These are phyloP conservation scores for Charina bottae DNA, from an alignment of 2,113 vertebrate genomes.

Conservation along the genomic window DNA sequence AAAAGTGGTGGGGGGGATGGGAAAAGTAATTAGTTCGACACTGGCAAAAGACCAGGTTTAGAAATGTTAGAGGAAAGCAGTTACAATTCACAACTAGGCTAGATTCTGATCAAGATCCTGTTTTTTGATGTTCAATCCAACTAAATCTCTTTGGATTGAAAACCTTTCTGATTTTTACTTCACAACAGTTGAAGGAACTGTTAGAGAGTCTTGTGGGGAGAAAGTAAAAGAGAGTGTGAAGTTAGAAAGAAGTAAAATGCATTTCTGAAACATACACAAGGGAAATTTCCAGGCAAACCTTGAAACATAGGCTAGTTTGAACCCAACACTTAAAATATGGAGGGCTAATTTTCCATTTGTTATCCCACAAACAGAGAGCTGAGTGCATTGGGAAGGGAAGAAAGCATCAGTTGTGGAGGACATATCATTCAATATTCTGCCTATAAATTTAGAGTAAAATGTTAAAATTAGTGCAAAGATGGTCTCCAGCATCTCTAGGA, in stretches of 20 bases:
- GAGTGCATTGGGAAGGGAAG: constrained; percentile 60
- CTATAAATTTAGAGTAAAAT: constrained; percentile 71
- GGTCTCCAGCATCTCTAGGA: constrained; percentile 62
- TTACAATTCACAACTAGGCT: constrained; percentile 18
- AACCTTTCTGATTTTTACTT: constrained; percentile 5
- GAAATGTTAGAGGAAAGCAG: constrained; percentile 30
- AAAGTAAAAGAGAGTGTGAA: constrained; percentile 11
- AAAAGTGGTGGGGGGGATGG: constrained; percentile 31
- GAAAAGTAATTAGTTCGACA: neutral
- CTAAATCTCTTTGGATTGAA: constrained; percentile 6
- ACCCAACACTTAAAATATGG: constrained; percentile 29
- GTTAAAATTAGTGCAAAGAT: constrained; percentile 57
- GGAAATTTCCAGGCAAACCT: constrained; percentile 27
- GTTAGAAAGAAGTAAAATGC: constrained; percentile 41
- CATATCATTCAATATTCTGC: constrained; percentile 56
- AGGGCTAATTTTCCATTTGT: constrained; percentile 25
- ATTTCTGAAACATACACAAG: constrained; percentile 36
- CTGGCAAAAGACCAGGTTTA: constrained; percentile 42
- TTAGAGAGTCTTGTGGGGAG: constrained; percentile 8
- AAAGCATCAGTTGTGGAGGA: constrained; percentile 64
- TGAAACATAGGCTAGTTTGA: constrained; percentile 25
- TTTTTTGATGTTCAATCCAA: constrained; percentile 26
- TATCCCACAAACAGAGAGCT: constrained; percentile 33
- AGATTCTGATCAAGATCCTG: constrained; percentile 25
- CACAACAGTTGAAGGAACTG: neutral